Conservation (phyloP, 2,797 vertebrate species). For the Acanthornis magna region DNA sequence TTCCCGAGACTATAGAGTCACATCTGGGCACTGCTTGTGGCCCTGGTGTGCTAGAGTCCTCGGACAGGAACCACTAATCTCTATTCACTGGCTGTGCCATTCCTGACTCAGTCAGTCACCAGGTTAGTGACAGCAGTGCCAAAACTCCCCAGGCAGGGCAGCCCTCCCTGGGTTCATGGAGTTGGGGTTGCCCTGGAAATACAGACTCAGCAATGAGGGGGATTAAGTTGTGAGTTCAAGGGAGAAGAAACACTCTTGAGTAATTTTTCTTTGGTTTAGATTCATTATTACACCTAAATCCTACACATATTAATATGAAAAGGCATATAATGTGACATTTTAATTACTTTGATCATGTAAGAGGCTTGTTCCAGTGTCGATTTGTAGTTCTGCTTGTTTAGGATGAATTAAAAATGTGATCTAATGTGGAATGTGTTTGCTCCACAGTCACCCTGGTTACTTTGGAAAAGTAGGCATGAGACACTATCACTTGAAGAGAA, state of each 20-base stretch:
- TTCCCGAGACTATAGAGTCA: constrained; percentile 73
- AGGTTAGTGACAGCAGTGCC: constrained; percentile 61
- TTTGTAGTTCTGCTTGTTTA: not conserved
- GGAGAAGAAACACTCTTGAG: not conserved
- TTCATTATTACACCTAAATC: not conserved
- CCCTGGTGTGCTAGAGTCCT: constrained; percentile 74
- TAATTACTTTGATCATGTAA: not conserved
- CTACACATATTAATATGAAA: accelerated
- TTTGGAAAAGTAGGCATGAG: constrained; percentile 88
- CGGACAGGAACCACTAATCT: constrained; percentile 69
- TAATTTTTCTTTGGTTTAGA: not conserved
- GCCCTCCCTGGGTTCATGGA: accelerated
- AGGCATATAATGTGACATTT: not conserved
- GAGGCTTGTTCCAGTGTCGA: not conserved
- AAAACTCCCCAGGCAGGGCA: accelerated
- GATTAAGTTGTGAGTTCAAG: not conserved
- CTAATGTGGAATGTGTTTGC: not conserved
- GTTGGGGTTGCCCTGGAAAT: not conserved
- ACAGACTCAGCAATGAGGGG: accelerated
- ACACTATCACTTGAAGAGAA: constrained; percentile 86
- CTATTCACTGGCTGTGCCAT: constrained; percentile 64
- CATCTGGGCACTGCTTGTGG: constrained; percentile 52
- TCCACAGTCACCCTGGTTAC: constrained; percentile 83
- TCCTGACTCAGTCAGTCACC: constrained; percentile 59
- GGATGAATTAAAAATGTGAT: not conserved